Percentiles rank a stretch among this genome's conserved stretches.
phyloP scores from a whole-genome alignment of 2,113 vertebrate species.

The Megalops atlanticus region DNA sequence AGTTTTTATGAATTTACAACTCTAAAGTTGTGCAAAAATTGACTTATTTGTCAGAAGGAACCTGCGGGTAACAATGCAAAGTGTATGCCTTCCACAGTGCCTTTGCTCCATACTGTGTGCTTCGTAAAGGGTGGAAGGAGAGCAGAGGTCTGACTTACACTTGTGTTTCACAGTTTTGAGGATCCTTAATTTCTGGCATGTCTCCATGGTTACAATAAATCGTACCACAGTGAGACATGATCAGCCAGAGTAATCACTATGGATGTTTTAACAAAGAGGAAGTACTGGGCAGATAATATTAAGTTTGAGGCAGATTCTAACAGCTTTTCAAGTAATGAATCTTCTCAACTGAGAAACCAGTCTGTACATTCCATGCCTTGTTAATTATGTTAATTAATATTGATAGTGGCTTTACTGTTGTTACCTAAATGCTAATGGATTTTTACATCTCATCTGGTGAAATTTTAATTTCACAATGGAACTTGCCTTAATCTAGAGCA shows the following conservation, averaged over 20 bases:
- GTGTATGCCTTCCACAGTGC: too few species aligned
- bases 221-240: not conserved
- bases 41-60: not conserved
- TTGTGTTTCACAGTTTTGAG: not conserved
- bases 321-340: too few species aligned
- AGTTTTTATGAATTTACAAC: too few species aligned
- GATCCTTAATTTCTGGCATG: not conserved
- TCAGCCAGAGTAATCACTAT: not conserved
- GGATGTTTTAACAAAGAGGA: not conserved
- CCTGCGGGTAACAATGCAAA: too few species aligned
- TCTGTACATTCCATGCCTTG: not conserved
- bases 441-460: not conserved
- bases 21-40: too few species aligned
- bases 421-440: too few species aligned
- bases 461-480: not conserved
- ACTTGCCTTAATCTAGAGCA: not conserved
- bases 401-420: not conserved
- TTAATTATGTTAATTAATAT: not conserved
- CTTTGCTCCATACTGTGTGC: not conserved
- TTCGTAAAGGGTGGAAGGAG: not conserved
- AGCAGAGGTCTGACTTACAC: not conserved
- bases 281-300: not conserved
- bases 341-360: not conserved
- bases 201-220: not conserved
- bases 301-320: too few species aligned